Evolutionary conservation across 2,113 vertebrate genomes (phyloP), one percentile per base, ranked within the genome.

Genomic region (Vicugna pacos): DNA sequence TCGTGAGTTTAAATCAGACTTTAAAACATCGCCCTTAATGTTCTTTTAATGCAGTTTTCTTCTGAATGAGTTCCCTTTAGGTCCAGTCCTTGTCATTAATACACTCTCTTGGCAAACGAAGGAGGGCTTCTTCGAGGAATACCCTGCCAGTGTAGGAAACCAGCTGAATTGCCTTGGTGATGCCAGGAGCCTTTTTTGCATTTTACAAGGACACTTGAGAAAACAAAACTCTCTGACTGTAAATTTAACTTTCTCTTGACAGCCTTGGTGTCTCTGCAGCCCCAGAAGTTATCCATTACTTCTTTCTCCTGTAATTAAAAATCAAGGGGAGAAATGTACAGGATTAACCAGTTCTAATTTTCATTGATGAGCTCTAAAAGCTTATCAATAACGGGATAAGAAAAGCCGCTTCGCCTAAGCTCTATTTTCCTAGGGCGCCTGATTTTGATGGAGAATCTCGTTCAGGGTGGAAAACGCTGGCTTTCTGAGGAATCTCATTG

Each of bases 121-220:
- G 72, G 96, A 98, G 60, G 84, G 95, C 93, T 90, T 97, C 95
- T 98, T 98, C 56, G 28, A 96, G 88, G 60, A 98, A 85, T 98
- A 88, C 46, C 50, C 95, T 98, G 92, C 89, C 98, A 98, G 90
- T 93, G 97, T 97, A 98, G 95, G 89, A 97, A 98, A 97, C 92
- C 87, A 15, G 97, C 97, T 97, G 91, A 98, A 77, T 97, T 96
- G 88, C 84, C 72, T 93, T 83, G 64, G 89, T 93, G 89, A 93
- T 98, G 89, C 64, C 96, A 97, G 96, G 75, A 97, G 95, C 85
- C 97, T 97, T 94, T 93, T 98, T 98, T 98, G 96, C 95, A 96
- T 97, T 98, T 98, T 98, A 97, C 97, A 98, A 98, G 98, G 97
- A 98, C 87, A 95, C 97, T 98, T 94, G 97, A 98, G 98, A 88